Percentiles rank a stretch among this genome's conserved stretches.
Conservation (phyloP, 1,140 invertebrate genomes). For the Micrasema minimum region DNA sequence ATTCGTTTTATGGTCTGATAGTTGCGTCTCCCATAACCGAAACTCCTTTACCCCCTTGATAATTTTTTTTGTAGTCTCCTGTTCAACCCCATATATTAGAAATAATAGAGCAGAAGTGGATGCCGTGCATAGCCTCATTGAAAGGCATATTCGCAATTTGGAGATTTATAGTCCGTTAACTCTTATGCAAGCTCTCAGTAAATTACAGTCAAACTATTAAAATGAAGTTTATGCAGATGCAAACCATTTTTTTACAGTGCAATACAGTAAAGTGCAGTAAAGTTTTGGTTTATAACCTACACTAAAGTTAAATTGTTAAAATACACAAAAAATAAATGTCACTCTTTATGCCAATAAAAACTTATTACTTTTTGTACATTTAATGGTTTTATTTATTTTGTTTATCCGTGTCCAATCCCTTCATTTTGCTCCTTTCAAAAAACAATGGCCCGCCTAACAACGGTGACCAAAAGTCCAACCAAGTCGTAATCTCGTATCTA, state of each 20-base stretch:
- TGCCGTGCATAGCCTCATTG: not conserved
- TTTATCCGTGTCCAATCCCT: too few relatives aligned
- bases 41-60: not conserved
- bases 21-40: not conserved
- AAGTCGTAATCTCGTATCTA: too few relatives aligned
- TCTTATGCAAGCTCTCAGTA: not conserved
- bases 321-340: not conserved
- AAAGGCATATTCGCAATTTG: not conserved
- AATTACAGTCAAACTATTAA: not conserved
- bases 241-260: not conserved
- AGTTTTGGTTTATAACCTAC: not conserved
- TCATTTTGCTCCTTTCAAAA: too few relatives aligned
- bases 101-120: not conserved
- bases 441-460: too few relatives aligned
- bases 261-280: not conserved
- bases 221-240: constrained; percentile 1
- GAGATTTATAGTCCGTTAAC: not conserved
- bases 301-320: not conserved
- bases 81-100: not conserved
- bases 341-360: too few relatives aligned
- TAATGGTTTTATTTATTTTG: too few relatives aligned
- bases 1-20: not conserved
- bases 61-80: not conserved
- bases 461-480: too few relatives aligned
- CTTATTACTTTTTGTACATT: too few relatives aligned